Base-by-base conservation (phyloP, 2,113 vertebrate species). In the Passerina amoena region DNA sequence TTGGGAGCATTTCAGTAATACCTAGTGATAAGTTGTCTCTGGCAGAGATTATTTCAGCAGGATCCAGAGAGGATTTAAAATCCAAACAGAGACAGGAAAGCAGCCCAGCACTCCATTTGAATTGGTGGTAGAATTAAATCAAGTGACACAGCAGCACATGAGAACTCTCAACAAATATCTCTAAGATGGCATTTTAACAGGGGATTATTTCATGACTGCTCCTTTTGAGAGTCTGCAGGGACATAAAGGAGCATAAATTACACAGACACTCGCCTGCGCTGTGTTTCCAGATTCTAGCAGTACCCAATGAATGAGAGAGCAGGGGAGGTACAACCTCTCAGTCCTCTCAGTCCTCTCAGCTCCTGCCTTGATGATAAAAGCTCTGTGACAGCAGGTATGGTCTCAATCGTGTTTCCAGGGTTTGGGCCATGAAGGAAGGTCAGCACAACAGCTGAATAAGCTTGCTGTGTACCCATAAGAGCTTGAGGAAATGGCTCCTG, bases 1-100 rank as follows among this genome's bases (percentile, higher is more conserved):
- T 96, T 91, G 86, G 86, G 89, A 97, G 37, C 65, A 65, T 92
- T 97, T 95, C 89, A 94, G 65, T 95, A 84, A 96, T 95, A 95
- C 91, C 89, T 89, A 84, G 91, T 0, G 40, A 95, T 96, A 97
- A 97, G 53, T 96, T 96, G 89, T 95, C 91, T 95, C 95, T 97
- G 96, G 96, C 94, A 95, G 72, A 82, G 86, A 89, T 65, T 91
- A 79, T 89, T 96, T 94, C 86, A 84, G 64, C 77, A 84, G 33
- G 48, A 89, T 97, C 83, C 94, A 97, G 53, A 86, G 81, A 91
- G 83, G 86, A 82, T 92, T 94, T 95, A 84, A 91, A 94, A 81
- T 68, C 61, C 88, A 93, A 95, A 82, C 51, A 92, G 86, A 83
- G 77, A 86, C 72, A 91, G 63, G 70, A 92, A 94, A 93, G 60